Evolutionary conservation across 2,797 vertebrate species (phyloP).

Genomic region (Acridotheres tristis): DNA sequence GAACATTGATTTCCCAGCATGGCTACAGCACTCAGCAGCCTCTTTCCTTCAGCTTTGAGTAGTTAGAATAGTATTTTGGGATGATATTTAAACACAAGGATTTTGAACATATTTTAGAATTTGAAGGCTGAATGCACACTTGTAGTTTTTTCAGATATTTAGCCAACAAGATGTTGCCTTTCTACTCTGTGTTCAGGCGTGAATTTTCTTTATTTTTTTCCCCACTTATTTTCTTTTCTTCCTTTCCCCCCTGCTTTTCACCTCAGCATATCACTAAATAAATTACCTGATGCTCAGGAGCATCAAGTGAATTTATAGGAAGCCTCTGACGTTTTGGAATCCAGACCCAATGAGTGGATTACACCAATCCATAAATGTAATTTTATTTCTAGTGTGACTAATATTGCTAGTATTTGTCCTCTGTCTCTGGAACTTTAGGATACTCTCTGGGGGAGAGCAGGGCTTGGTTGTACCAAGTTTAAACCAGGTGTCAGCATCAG

Average conservation of each 20-base stretch:
- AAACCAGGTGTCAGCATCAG: neutral
- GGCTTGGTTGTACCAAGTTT: neutral
- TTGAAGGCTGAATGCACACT: neutral
- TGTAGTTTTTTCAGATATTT: neutral
- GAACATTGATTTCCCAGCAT: neutral
- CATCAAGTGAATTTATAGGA: neutral
- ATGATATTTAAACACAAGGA: neutral
- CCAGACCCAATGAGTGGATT: neutral
- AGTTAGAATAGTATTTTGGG: neutral
- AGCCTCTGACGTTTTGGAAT: neutral
- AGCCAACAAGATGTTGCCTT: neutral
- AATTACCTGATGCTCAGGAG: neutral
- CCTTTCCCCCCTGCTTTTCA: neutral
- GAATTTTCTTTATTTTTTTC: accelerated
- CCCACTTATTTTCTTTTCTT: accelerated
- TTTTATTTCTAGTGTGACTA: neutral
- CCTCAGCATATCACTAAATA: neutral
- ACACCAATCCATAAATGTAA: neutral
- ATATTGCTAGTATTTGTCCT: neutral
- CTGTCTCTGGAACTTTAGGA: neutral
- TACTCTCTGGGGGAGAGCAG: neutral
- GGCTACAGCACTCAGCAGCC: neutral
- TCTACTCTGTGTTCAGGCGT: neutral
- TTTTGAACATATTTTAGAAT: neutral
- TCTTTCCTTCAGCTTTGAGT: neutral